These are phyloP conservation scores for Myotis yumanensis DNA, from an alignment of 2,113 vertebrate species.

Conservation along the genomic window DNA sequence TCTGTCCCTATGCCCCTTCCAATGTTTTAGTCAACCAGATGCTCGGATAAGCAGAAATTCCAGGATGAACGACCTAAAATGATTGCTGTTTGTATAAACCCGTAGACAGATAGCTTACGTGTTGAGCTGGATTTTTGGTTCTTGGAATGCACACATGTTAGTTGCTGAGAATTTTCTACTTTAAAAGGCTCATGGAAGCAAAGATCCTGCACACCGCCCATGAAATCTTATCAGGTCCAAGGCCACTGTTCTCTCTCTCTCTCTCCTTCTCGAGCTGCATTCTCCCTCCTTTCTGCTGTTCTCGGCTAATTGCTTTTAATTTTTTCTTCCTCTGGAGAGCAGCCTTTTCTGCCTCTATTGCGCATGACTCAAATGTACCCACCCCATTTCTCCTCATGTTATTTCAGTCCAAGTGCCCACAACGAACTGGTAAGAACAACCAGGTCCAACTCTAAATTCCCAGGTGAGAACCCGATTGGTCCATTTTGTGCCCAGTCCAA, in stretches of 20 bases:
- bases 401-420: not conserved
- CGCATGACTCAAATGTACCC: not conserved
- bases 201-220: not conserved
- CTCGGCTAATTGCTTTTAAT: not conserved
- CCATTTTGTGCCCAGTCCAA: not conserved
- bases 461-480: not conserved
- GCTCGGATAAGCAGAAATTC: not conserved
- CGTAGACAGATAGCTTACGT: accelerated
- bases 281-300: not conserved
- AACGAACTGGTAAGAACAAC: not conserved
- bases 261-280: not conserved
- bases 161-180: not conserved
- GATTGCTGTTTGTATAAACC: accelerated
- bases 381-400: not conserved
- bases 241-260: not conserved
- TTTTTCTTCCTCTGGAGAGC: not conserved
- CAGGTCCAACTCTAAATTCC: not conserved
- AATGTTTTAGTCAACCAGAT: not conserved
- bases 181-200: not conserved
- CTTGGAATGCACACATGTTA: not conserved
- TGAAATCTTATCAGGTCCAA: not conserved
- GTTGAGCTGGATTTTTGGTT: not conserved
- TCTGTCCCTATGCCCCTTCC: not conserved
- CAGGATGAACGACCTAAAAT: not conserved
- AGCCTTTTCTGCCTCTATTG: not conserved